phyloP scores from a whole-genome alignment of 2,797 vertebrate species.

The Tokudaia tokunoshimensis region DNA sequence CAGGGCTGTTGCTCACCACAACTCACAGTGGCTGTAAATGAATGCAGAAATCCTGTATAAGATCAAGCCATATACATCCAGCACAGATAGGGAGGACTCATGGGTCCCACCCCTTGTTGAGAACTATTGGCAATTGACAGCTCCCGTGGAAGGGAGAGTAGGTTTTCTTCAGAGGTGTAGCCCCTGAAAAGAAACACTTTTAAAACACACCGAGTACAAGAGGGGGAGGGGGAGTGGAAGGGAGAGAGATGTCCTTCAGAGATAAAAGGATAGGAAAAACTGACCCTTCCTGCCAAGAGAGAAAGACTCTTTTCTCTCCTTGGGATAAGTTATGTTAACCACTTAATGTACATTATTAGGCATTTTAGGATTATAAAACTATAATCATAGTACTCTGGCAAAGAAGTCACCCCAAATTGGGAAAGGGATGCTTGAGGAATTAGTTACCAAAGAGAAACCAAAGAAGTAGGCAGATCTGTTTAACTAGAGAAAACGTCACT shows the following conservation, averaged over 20 bases:
- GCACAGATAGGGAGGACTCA: too few species aligned
- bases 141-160: not conserved
- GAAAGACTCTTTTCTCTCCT: slow-evolving; percentile 40
- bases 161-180: not conserved
- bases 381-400: slow-evolving; percentile 33
- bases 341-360: slow-evolving; percentile 32
- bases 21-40: not conserved
- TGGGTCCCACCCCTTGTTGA: not conserved
- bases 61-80: not conserved
- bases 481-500: slow-evolving; percentile 14
- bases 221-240: too few species aligned
- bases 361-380: slow-evolving; percentile 28
- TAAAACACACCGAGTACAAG: not conserved
- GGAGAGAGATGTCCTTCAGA: not conserved
- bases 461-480: slow-evolving; percentile 39
- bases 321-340: slow-evolving; percentile 48
- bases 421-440: not conserved
- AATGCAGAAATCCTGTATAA: not conserved
- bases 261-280: slow-evolving; percentile 25
- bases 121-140: not conserved
- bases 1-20: not conserved
- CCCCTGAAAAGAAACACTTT: not conserved
- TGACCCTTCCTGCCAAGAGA: slow-evolving; percentile 29
- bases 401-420: not conserved
- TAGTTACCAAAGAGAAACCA: slow-evolving; percentile 47